A percentile compares a stretch with the other conserved stretches of the same genome.
These are phyloP conservation scores for Axea sp. DNA, from an alignment of 2,888 invertebrate species.

Conservation along the genomic window DNA sequence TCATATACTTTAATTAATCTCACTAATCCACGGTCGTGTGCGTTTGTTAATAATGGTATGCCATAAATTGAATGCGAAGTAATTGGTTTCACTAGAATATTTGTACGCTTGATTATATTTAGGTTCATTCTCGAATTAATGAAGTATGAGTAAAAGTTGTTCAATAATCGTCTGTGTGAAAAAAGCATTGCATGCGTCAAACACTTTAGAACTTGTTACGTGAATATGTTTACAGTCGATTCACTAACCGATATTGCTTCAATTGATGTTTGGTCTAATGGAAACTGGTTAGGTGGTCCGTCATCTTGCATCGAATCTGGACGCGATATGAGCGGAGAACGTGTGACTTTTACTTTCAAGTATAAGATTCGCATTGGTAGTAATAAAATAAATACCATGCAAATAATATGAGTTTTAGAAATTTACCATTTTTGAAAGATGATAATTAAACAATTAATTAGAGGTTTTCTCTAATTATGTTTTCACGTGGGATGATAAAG, in stretches of 20 bases:
- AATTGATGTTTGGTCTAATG: constrained; percentile 59
- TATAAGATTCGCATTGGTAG: constrained; percentile 42
- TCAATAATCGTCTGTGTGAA: background rate
- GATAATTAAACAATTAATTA: too few relatives aligned
- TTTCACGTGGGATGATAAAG: too few relatives aligned
- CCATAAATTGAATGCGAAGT: constrained; percentile 30
- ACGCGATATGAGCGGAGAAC: constrained; percentile 39
- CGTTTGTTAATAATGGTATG: constrained; percentile 14
- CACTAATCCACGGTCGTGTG: background rate
- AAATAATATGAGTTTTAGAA: constrained; percentile 39
- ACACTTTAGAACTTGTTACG: constrained; percentile 50
- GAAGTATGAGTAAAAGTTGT: constrained; percentile 46
- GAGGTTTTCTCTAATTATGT: too few relatives aligned
- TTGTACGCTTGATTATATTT: constrained; percentile 26
- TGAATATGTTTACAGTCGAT: constrained; percentile 48
- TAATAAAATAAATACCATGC: constrained; percentile 44
- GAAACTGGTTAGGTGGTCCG: constrained; percentile 59
- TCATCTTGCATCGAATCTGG: constrained; percentile 52
- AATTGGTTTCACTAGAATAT: constrained; percentile 21
- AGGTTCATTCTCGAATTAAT: constrained; percentile 32
- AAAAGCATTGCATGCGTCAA: constrained; percentile 45
- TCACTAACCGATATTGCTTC: constrained; percentile 53
- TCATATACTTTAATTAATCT: constrained; percentile 6
- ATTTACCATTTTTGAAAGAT: too few relatives aligned
- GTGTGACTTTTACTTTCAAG: constrained; percentile 58